phyloP scores from a whole-genome alignment of 2,113 vertebrate species.

The Seriola quinqueradiata region DNA sequence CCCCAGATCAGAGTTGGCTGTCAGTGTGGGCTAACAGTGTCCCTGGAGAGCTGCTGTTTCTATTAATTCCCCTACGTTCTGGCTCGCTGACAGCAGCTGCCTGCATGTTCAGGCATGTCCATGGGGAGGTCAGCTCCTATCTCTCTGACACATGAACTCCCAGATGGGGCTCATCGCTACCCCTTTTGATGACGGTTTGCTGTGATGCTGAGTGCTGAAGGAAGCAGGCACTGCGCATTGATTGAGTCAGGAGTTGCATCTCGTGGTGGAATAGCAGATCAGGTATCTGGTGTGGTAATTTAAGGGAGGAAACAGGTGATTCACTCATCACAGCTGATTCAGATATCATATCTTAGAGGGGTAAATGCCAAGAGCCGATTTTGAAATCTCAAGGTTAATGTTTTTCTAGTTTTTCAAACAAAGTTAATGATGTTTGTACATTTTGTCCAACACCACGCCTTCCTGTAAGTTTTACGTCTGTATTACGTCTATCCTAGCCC shows the following conservation, averaged over 20 bases:
- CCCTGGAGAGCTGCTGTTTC: constrained; percentile 79
- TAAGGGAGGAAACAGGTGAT: neutral
- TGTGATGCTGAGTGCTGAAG: constrained; percentile 44
- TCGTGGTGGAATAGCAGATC: constrained; percentile 19
- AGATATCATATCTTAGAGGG: constrained; percentile 1
- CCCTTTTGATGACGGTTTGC: constrained; percentile 35
- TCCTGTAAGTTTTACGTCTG: neutral
- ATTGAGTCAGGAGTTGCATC: constrained; percentile 28
- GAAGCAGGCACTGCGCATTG: constrained; percentile 18
- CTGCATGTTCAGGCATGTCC: constrained; percentile 76
- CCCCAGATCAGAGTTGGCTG: constrained; percentile 73
- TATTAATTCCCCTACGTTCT: constrained; percentile 76
- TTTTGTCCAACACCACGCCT: constrained; percentile 3
- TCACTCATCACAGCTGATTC: constrained; percentile 20
- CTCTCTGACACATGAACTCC: constrained; percentile 69
- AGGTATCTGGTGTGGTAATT: constrained; percentile 6
- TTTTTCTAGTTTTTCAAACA: constrained; percentile 33
- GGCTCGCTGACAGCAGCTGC: constrained; percentile 78
- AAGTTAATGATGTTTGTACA: constrained; percentile 16
- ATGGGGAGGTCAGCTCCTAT: constrained; percentile 59
- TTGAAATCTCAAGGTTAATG: constrained; percentile 15
- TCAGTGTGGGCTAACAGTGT: constrained; percentile 68
- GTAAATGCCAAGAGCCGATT: constrained; percentile 14
- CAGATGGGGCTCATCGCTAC: constrained; percentile 32
- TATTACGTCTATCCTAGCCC: neutral